Conservation (phyloP, 2,113 vertebrate genomes). For the Chaenogobius annularis region DNA sequence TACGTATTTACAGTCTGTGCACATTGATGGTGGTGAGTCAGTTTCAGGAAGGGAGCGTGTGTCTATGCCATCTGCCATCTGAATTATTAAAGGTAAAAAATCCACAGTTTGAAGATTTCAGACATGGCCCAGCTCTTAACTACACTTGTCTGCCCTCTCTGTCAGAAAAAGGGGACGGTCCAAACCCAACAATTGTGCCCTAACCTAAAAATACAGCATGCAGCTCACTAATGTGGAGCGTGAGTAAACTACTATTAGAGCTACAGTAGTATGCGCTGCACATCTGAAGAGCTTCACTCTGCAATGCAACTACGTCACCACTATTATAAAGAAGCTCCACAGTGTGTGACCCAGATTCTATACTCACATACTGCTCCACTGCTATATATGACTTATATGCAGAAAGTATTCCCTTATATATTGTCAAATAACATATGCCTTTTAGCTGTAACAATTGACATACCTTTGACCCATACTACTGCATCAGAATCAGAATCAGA, state of each 20-base stretch:
- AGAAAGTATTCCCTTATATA: constrained; percentile 49
- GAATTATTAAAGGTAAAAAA: constrained; percentile 74
- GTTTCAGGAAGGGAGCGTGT: constrained; percentile 54
- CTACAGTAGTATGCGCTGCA: constrained; percentile 41
- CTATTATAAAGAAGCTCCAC: constrained; percentile 60
- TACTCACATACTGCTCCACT: constrained; percentile 51
- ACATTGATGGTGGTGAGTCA: constrained; percentile 61
- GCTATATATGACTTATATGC: constrained; percentile 66
- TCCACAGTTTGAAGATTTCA: constrained; percentile 57
- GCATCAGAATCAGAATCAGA: too few relatives aligned
- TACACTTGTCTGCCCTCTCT: constrained; percentile 32
- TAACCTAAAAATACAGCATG: constrained; percentile 54
- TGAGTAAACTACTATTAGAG: constrained; percentile 20
- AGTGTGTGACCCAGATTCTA: constrained; percentile 69
- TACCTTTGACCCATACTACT: constrained; percentile 45
- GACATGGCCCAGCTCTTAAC: constrained; percentile 46
- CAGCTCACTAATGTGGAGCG: constrained; percentile 1
- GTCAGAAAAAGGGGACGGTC: constrained; percentile 33
- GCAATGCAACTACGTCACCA: constrained; percentile 71
- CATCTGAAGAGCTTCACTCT: constrained; percentile 62
- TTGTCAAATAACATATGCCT: constrained; percentile 54
- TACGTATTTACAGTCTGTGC: constrained; percentile 6
- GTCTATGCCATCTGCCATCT: constrained; percentile 66
- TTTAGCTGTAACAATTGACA: constrained; percentile 42
- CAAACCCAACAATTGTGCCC: constrained; percentile 20